Conservation (phyloP, 2,113 vertebrate species). For the Setophaga coronata region DNA sequence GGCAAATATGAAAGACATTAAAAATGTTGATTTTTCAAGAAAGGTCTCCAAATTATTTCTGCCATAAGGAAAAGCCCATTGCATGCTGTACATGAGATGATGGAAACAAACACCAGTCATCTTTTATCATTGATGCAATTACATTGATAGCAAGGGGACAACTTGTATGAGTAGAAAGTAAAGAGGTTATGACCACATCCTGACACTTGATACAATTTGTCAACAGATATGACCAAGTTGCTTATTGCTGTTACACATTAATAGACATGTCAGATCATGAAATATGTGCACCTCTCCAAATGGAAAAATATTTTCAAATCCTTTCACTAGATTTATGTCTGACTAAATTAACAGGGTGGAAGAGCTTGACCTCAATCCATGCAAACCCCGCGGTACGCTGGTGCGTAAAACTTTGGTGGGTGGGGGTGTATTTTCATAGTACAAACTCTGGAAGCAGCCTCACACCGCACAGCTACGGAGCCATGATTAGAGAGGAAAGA, state of each 20-base stretch:
- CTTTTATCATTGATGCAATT: neutral
- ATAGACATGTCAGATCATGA: neutral
- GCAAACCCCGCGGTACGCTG: neutral
- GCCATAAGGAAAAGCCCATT: neutral
- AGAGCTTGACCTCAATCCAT: neutral
- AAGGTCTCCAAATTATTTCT: slow-evolving; percentile 13
- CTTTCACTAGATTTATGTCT: neutral
- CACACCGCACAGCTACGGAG: accelerated
- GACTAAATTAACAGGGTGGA: neutral
- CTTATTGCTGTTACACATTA: neutral
- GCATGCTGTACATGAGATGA: neutral
- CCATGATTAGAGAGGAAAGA: neutral
- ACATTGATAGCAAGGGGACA: neutral
- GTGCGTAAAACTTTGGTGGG: neutral
- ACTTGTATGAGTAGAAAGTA: neutral
- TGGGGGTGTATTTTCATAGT: neutral
- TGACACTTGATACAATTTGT: neutral
- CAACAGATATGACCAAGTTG: neutral
- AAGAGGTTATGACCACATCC: neutral
- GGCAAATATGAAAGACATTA: slow-evolving; percentile 27
- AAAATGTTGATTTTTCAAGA: neutral
- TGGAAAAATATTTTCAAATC: neutral
- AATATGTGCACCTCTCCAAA: neutral
- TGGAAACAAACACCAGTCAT: neutral
- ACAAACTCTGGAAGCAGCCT: neutral